phyloP scores from a whole-genome alignment of 2,888 invertebrate genomes.

The Cylloceria caligata region DNA sequence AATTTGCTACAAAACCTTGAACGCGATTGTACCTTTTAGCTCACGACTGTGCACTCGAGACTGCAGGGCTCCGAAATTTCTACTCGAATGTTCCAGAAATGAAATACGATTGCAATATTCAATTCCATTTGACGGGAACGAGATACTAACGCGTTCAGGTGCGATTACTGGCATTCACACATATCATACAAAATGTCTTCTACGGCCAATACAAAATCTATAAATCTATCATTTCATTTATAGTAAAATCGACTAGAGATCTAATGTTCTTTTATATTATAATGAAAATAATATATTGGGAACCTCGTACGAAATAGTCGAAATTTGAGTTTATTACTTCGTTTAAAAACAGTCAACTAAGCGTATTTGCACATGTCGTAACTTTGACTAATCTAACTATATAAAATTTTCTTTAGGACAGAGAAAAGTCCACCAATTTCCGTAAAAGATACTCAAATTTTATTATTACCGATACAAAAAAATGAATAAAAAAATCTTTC shows the following conservation, averaged over 20 bases:
- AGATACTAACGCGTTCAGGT: constrained; percentile 3
- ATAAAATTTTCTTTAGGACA: no score
- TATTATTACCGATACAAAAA: no score
- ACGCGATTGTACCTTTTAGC: constrained; percentile 51
- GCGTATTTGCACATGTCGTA: no score
- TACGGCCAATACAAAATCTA: not conserved
- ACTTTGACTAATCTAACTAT: no score
- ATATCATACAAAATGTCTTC: not conserved
- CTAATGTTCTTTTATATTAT: not conserved
- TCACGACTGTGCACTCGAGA: constrained; percentile 8
- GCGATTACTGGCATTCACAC: constrained; percentile 1
- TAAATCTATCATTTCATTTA: constrained; percentile 2
- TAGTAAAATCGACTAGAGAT: not conserved
- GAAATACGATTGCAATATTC: constrained; percentile 47
- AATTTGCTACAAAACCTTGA: constrained; percentile 73
- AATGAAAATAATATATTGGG: not conserved
- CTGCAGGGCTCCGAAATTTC: constrained; percentile 7
- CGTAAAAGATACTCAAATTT: no score
- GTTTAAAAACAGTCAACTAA: no score
- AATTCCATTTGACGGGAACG: constrained; percentile 2
- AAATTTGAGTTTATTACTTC: no score
- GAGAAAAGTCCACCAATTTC: no score
- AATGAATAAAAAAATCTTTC: no score
- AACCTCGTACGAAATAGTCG: not conserved
- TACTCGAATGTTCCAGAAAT: not conserved